These are phyloP conservation scores for Tympanoctomys barrerae DNA, from an alignment of 2,797 vertebrate genomes.

Conservation along the genomic window DNA sequence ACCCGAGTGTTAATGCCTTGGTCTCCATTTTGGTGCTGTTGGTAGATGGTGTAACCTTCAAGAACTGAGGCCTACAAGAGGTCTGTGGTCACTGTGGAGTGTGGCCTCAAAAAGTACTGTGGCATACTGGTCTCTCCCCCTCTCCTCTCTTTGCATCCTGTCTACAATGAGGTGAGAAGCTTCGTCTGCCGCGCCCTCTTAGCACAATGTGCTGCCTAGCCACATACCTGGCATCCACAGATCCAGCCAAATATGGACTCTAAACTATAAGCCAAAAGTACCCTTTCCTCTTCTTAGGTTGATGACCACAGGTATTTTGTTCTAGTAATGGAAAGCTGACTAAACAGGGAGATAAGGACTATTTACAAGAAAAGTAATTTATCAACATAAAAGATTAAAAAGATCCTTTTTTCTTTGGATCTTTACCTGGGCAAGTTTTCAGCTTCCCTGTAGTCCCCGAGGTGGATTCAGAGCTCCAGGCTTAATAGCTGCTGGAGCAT, in stretches of 20 bases:
- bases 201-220: background rate
- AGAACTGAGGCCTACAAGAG: background rate
- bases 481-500: slow-evolving; percentile 82
- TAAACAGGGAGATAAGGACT: slow-evolving; percentile 43
- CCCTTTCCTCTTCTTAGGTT: background rate
- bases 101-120: background rate
- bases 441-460: slow-evolving; percentile 71
- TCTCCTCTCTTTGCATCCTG: background rate
- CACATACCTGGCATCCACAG: background rate
- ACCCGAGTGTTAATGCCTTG: background rate
- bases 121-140: too few species aligned
- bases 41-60: background rate
- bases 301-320: background rate
- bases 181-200: background rate
- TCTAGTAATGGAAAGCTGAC: background rate
- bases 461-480: slow-evolving; percentile 78
- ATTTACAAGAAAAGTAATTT: slow-evolving; percentile 32
- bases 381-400: background rate
- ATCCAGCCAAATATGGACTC: background rate
- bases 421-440: slow-evolving; percentile 73
- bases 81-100: background rate
- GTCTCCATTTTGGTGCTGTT: background rate
- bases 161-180: background rate
- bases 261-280: background rate
- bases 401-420: slow-evolving; percentile 62